Percentiles rank a stretch among this genome's conserved stretches.
phyloP scores from a whole-genome alignment of 1,140 invertebrate genomes.

The Gonioctena quinquepunctata region DNA sequence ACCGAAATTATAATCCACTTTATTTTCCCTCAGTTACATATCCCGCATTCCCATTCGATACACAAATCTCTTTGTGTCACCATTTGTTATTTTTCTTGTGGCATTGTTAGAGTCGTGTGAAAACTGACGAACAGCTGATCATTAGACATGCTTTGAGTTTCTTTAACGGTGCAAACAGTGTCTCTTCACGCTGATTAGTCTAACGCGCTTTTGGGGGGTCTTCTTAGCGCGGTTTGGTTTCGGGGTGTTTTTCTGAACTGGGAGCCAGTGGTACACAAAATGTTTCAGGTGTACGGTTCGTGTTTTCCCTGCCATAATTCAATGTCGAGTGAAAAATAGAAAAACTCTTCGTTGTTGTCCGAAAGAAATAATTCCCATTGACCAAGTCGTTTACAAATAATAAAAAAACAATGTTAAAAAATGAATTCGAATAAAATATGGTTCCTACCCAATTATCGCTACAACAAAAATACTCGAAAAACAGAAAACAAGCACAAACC shows the following conservation, averaged over 20 bases:
- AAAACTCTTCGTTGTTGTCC: too few species aligned
- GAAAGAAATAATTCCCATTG: too few species aligned
- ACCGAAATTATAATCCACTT: not conserved
- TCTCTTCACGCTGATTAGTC: conserved; percentile 37
- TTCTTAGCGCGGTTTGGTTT: conserved; percentile 2
- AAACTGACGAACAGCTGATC: conserved; percentile 35
- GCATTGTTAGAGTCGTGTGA: conserved; percentile 33
- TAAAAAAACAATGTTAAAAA: too few species aligned
- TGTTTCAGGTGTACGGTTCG: not conserved
- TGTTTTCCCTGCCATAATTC: too few species aligned
- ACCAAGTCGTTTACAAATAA: too few species aligned
- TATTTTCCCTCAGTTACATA: not conserved
- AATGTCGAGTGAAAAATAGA: too few species aligned
- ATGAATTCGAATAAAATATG: too few species aligned
- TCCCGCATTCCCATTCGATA: conserved; percentile 10
- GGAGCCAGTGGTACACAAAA: not conserved
- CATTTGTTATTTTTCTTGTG: conserved; percentile 26
- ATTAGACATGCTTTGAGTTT: conserved; percentile 37
- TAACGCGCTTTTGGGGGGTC: conserved; percentile 32
- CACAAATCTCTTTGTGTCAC: conserved; percentile 17
- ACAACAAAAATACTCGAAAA: too few species aligned
- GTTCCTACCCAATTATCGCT: too few species aligned
- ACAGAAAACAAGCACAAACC: too few species aligned
- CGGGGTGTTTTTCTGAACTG: not conserved
- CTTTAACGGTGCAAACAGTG: conserved; percentile 31